Evolutionary conservation across 2,113 vertebrate species (phyloP), one percentile per base, ranked within the genome.

Genomic region (Pomatostomus ruficeps): DNA sequence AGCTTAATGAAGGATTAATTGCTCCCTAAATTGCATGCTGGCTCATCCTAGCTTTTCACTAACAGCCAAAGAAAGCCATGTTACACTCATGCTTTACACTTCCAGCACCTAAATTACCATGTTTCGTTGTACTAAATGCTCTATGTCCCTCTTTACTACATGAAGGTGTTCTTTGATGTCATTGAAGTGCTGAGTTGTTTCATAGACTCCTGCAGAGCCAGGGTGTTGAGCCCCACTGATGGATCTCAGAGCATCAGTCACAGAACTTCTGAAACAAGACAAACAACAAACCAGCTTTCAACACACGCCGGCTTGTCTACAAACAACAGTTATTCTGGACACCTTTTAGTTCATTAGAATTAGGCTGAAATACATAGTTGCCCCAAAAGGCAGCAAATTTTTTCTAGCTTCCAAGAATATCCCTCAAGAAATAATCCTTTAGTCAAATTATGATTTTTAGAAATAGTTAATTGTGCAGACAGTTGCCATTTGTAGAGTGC

Each of bases 81-180:
- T n/a, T 46, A 29, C 28, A 77, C 70, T 42, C 48, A 48, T 10
- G 49, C 65, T 87, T 83, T 72, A 59, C 62, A 15, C 78, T 73
- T 75, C 19, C 63, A 77, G 62, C 59, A 63, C 74, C 20, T 3
- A 68, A 86, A 93, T 97, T 94, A 99, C 98, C 97, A 12, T 46
- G 22, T 95, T 98, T 17, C 98, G 98, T 85, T 99, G 99, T 36
- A 98, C 98, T 19, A 99, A 96, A 83, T 98, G 98, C 25, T 99
- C 99, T 12, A 99, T 85, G 85, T 99, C 99, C 74, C 99, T 98
- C 95, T 98, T 99, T 11, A 99, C 99, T 1, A 97, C 29, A 16
- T 99, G 99, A 40, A 99, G 98, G 95, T 99, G 99, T 17, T 99
- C 99, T 94, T 99, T 99, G 95, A 99, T 99, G 94, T 99, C 99